Conservation (phyloP, 2,113 vertebrate genomes). For the Probosciger aterrimus region DNA sequence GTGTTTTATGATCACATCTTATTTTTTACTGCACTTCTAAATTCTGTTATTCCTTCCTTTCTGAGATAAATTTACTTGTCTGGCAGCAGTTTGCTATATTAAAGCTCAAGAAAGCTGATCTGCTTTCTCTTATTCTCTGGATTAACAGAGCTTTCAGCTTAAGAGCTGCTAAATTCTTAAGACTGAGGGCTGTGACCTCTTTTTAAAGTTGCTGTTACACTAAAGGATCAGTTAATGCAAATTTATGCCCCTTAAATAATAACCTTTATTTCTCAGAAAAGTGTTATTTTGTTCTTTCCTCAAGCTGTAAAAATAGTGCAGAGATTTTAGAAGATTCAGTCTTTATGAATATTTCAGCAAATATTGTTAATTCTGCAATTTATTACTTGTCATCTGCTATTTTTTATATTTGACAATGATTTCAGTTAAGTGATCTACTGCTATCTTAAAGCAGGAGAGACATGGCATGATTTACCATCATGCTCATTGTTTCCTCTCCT, state of each 20-base stretch:
- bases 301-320: not conserved
- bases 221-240: not conserved
- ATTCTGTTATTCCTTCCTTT: constrained; percentile 28
- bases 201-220: not conserved
- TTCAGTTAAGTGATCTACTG: not conserved
- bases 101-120: not conserved
- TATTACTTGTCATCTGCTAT: not conserved
- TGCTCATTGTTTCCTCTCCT: not conserved
- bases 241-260: not conserved
- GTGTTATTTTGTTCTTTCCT: not conserved
- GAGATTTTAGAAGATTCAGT: not conserved
- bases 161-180: constrained; percentile 14
- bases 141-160: constrained; percentile 30
- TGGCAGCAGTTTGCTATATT: constrained; percentile 16
- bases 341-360: not conserved
- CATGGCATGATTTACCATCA: not conserved
- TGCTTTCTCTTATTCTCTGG: constrained; percentile 2
- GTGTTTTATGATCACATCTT: constrained; percentile 33
- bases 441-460: not conserved
- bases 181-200: not conserved
- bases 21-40: constrained; percentile 40
- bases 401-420: not conserved
- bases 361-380: not conserved
- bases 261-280: not conserved
- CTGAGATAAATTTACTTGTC: constrained; percentile 31